These are phyloP conservation scores for Ficedula albicollis DNA, from an alignment of 2,797 vertebrate species.

Conservation along the genomic window DNA sequence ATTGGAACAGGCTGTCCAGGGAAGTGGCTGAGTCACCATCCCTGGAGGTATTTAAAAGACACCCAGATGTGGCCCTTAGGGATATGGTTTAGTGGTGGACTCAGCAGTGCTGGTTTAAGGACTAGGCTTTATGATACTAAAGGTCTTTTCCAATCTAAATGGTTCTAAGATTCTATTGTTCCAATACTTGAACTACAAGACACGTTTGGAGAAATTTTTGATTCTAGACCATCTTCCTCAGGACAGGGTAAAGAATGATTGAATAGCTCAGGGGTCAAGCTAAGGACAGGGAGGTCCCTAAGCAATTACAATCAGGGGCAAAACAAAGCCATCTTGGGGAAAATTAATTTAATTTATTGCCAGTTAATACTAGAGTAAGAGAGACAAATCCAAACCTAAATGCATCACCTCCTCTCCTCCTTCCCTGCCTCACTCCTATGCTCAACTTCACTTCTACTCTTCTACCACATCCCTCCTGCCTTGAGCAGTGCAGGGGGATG, in stretches of 20 bases:
- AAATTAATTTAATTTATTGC: not conserved
- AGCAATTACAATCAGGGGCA: not conserved
- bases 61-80: not conserved
- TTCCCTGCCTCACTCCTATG: not conserved
- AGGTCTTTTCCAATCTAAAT: not conserved
- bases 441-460: not conserved
- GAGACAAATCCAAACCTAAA: not conserved
- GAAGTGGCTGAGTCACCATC: not conserved
- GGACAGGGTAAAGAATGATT: accelerated
- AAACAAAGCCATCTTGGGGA: not conserved
- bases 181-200: not conserved
- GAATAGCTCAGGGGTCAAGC: not conserved
- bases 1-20: not conserved
- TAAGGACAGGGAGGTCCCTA: not conserved
- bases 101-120: not conserved
- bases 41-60: not conserved
- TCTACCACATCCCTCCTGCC: not conserved
- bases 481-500: accelerated
- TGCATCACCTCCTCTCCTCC: not conserved
- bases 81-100: not conserved
- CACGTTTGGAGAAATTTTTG: not conserved
- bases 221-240: not conserved
- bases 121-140: not conserved
- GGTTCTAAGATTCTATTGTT: not conserved
- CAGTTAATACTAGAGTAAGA: not conserved